Percentiles rank a stretch among this genome's conserved stretches.
These are phyloP conservation scores for Phasia obesa DNA, from an alignment of 2,888 invertebrate genomes.

Conservation along the genomic window DNA sequence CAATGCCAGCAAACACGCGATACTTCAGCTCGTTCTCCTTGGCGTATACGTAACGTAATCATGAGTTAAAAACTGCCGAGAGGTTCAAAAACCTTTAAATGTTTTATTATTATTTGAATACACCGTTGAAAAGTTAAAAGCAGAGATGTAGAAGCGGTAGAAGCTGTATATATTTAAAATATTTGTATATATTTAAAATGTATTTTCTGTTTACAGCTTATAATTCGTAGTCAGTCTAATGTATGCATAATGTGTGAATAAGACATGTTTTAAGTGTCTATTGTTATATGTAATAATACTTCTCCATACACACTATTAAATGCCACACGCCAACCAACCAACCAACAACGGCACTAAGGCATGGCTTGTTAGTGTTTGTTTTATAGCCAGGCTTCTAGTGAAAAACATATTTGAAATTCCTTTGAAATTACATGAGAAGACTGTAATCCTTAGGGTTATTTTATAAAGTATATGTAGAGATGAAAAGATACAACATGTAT, in stretches of 20 bases:
- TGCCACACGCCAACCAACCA: neutral
- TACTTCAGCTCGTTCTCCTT: conserved; percentile 14
- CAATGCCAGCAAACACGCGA: conserved; percentile 54
- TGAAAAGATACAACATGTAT: conserved; percentile 12
- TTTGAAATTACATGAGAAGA: conserved; percentile 41
- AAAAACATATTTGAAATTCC: conserved; percentile 28
- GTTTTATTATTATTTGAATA: conserved; percentile 26
- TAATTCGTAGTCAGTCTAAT: neutral
- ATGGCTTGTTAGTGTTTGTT: neutral
- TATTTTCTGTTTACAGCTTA: conserved; percentile 5
- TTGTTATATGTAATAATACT: conserved; percentile 50
- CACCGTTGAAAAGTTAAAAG: neutral
- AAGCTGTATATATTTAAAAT: too few species aligned
- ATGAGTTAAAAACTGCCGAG: conserved; percentile 5
- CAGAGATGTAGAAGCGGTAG: neutral
- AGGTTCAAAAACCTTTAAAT: conserved; percentile 62
- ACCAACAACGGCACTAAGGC: neutral
- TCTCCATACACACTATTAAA: neutral
- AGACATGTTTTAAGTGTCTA: conserved; percentile 46
- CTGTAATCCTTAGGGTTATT: conserved; percentile 46
- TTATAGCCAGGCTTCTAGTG: conserved; percentile 12
- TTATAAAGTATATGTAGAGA: neutral
- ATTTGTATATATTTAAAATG: conserved; percentile 11
- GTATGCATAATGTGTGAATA: conserved; percentile 32
- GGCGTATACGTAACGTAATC: conserved; percentile 50